Conservation (phyloP, 1,140 invertebrate genomes). For the Aporrectodea caliginosa region DNA sequence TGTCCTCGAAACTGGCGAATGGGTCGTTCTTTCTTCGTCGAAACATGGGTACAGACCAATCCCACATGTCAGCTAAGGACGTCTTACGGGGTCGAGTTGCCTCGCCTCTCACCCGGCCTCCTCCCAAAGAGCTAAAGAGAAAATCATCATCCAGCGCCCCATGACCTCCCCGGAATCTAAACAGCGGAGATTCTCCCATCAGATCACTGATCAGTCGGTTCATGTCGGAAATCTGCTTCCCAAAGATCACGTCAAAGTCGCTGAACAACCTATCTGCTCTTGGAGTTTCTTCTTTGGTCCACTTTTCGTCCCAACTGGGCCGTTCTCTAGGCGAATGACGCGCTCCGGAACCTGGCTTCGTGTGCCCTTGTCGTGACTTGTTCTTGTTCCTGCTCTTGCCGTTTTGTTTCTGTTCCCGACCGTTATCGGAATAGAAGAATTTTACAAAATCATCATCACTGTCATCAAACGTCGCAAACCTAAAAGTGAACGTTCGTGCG, state of each 20-base stretch:
- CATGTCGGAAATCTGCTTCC: background rate
- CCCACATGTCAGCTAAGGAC: background rate
- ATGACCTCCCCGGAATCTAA: background rate
- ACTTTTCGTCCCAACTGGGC: background rate
- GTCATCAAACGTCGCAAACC: background rate
- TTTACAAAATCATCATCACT: background rate
- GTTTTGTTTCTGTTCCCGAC: background rate
- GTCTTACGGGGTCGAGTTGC: background rate
- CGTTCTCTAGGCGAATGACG: background rate
- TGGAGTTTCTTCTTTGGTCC: background rate
- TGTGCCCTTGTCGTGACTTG: background rate
- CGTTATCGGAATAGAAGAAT: background rate
- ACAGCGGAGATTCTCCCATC: background rate
- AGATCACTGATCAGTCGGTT: background rate
- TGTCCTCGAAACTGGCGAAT: background rate
- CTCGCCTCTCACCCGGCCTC: background rate
- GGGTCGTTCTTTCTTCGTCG: constrained; percentile 1
- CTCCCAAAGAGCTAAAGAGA: background rate
- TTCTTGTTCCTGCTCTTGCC: background rate
- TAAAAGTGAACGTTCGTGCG: background rate
- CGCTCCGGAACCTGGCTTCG: background rate
- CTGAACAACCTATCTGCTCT: background rate
- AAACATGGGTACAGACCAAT: background rate
- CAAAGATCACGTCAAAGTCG: background rate
- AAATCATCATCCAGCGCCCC: background rate